Evolutionary conservation across 2,888 invertebrate genomes (phyloP).

Genomic region (Clanis bilineata): DNA sequence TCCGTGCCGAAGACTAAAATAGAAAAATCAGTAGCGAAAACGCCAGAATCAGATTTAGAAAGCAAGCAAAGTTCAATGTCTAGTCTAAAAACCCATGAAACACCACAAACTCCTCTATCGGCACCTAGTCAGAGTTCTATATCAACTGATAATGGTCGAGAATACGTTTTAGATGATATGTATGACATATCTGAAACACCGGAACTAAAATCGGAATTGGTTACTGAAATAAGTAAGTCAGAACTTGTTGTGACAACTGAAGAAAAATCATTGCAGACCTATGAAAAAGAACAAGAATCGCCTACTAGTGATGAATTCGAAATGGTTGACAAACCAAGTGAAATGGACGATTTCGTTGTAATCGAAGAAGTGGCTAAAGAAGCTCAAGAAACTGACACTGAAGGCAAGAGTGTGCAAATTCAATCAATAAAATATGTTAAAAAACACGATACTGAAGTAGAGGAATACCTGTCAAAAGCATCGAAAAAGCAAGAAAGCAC

Average conservation of each 20-base stretch:
- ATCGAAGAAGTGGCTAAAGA: conserved; percentile 94
- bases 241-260: conserved; percentile 84
- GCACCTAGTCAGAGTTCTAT: conserved; percentile 85
- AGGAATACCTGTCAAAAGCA: conserved; percentile 86
- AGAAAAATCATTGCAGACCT: conserved; percentile 79
- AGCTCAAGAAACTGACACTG: conserved; percentile 90
- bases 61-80: conserved; percentile 84
- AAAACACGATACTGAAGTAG: conserved; percentile 86
- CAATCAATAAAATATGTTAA: conserved; percentile 76
- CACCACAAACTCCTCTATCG: conserved; percentile 84
- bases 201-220: conserved; percentile 77
- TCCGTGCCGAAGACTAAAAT: conserved; percentile 75
- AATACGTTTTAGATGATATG: conserved; percentile 84
- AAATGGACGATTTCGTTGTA: conserved; percentile 93
- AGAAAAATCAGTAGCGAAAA: conserved; percentile 67
- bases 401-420: conserved; percentile 91
- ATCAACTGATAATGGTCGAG: conserved; percentile 84
- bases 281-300: conserved; percentile 85
- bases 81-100: conserved; percentile 79
- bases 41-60: conserved; percentile 66
- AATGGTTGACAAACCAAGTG: conserved; percentile 92
- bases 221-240: conserved; percentile 75
- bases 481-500: conserved; percentile 85
- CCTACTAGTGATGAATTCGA: conserved; percentile 93
- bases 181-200: conserved; percentile 83